Percentiles rank a stretch among this genome's conserved stretches.
Evolutionary conservation across 2,797 vertebrate genomes (phyloP).

Genomic region (Harpagifer antarcticus): DNA sequence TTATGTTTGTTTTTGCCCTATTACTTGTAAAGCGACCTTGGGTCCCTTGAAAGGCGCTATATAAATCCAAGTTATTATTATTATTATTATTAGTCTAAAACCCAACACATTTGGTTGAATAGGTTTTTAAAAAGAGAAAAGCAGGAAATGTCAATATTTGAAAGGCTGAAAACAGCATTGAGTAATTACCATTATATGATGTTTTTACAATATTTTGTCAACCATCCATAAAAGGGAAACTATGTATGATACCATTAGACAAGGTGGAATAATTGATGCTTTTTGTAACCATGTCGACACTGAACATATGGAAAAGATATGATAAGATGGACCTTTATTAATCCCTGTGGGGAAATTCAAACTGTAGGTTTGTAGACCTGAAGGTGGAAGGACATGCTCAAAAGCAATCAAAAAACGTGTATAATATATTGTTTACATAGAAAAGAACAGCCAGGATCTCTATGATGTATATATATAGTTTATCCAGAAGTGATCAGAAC

Average conservation of each 20-base stretch:
- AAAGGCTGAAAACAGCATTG: too few species aligned
- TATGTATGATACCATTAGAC: background rate
- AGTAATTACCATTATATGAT: background rate
- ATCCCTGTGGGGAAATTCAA: background rate
- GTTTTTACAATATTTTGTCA: background rate
- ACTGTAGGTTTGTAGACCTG: background rate
- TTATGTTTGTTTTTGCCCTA: too few species aligned
- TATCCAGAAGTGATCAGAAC: too few species aligned
- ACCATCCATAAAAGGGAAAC: background rate
- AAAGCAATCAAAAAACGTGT: background rate
- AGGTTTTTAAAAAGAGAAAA: too few species aligned
- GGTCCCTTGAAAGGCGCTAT: too few species aligned
- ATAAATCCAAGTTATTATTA: too few species aligned
- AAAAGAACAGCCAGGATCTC: background rate
- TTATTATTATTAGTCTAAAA: too few species aligned
- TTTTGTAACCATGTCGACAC: background rate
- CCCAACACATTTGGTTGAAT: too few species aligned
- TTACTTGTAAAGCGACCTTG: too few species aligned
- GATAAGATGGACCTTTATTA: too few species aligned
- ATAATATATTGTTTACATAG: too few species aligned
- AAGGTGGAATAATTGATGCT: background rate
- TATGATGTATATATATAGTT: background rate
- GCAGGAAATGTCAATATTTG: too few species aligned
- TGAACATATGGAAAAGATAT: background rate
- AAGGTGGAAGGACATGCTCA: background rate